A percentile compares a stretch with the other conserved stretches of the same genome.
These are phyloP conservation scores for Pristionchus maxplancki DNA, from an alignment of 2,888 invertebrate genomes.

Conservation along the genomic window DNA sequence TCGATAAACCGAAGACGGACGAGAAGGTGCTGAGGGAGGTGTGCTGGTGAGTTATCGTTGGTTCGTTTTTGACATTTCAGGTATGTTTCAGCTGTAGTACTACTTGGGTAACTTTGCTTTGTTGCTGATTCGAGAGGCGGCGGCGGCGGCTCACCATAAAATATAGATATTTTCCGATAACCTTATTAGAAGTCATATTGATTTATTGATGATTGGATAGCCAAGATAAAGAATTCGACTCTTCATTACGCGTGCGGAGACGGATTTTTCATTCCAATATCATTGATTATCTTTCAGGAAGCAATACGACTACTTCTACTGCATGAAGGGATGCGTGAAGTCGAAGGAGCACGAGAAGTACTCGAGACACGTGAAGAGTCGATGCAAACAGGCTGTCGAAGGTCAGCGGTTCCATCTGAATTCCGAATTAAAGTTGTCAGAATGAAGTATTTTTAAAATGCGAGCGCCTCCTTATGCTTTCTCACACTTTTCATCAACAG, in stretches of 20 bases:
- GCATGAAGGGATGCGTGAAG: conserved; percentile 51
- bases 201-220: too few species aligned
- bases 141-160: too few species aligned
- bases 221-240: too few species aligned
- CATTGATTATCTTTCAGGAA: conserved; percentile 29
- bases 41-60: conserved; percentile 14
- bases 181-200: too few species aligned
- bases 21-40: neutral
- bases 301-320: conserved; percentile 49
- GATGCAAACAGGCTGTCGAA: conserved; percentile 25
- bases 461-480: too few species aligned
- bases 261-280: neutral
- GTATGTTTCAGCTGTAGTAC: too few species aligned
- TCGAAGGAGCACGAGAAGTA: conserved; percentile 43
- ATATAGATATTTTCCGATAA: too few species aligned
- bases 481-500: too few species aligned
- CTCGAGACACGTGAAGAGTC: conserved; percentile 33
- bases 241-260: too few species aligned
- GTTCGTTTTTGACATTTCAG: neutral
- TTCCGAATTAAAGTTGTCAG: neutral
- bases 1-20: conserved; percentile 17
- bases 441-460: too few species aligned
- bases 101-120: too few species aligned
- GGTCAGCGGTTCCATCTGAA: neutral
- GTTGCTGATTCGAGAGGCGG: too few species aligned